Evolutionary conservation across 2,888 invertebrate species (phyloP), one percentile per base, ranked within the genome.

Genomic region (Nomada flava): DNA sequence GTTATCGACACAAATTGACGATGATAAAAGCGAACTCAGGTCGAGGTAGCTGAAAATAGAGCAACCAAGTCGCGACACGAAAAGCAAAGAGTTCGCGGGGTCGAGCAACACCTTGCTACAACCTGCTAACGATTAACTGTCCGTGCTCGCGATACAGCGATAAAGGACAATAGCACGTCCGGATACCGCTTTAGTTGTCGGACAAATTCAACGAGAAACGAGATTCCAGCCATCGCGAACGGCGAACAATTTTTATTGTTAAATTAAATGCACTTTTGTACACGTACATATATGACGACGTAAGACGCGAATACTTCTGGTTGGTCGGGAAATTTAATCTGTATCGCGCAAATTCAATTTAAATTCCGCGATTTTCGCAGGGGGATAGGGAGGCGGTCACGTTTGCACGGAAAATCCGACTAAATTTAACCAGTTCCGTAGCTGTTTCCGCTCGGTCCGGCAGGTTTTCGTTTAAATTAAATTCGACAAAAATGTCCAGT

Each of bases 151-250:
- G 83, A 86, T 84, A 82, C 82, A 68, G 79, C 36, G 82, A 82
- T 78, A 74, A 78, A 83, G 73, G 83, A 79, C 81, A 77, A 84
- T 78, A 83, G 86, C 79, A 36, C 68, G 71, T 85, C 86, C 74
- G 84, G 86, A 84, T 84, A 70, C 76, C 86, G 76, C 71, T 73
- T 84, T 81, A 79, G 78, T 69, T 76, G 75, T 82, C 82, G 79
- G 85, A 83, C 84, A 84, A 84, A 88, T 85, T 88, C 88, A 84
- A 80, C 84, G 83, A 80, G 84, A 88, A 89, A 89, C 85, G 89
- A 86, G 88, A 89, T 89, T 89, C 86, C 80, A 65, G 79, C 75
- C 75, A 82, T 85, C 83, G 85, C 76, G 85, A 79, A 50, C 57
- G 20, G 20, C 23, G 11, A n/a, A 52, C 60, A 26, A 57, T 74